Evolutionary conservation across 2,888 invertebrate species (phyloP), one percentile per base, ranked within the genome.

Genomic region (Copidosoma aretas): DNA sequence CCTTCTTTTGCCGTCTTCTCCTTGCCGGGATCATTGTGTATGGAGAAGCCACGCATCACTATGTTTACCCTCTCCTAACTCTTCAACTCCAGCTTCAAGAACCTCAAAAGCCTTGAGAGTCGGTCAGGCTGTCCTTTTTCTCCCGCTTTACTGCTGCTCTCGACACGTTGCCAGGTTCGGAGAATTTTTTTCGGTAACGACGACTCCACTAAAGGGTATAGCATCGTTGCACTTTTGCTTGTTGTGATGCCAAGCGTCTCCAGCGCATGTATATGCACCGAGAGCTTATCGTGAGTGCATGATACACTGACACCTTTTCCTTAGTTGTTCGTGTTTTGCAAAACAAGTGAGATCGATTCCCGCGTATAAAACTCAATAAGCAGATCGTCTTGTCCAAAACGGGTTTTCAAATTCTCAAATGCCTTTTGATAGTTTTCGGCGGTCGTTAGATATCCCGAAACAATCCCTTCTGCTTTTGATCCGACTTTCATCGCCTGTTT

Each of bases 381-480:
- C 10, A 78, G 51, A 17, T 78, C 74, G 10, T 79, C 73, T 1
- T 70, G 63, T 3, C 75, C 74, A 59, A 70, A 76, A 52, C 75
- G 60, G n/a, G 41, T 71, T 25, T 75, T 75, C 10, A 77, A 65
- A 54, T 72, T 72, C 0, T 68, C 66, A 10, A 80, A 71, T 1
- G 73, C 77, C 51, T 76, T 76, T 0, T 64, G 43, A 64, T 79
- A 79, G 61, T 79, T 78, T 56, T 74, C 76, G 0, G 68, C 70
- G 0, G 77, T 75, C 21, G 75, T 71, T 58, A 75, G 76, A 51
- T 71, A 77, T 57, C 76, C 74, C 10, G 73, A 61, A 0, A 79
- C 73, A 10, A 79, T 22, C 3, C 73, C 71, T 49, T 71, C 51
- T 1, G 78, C 77, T 62, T 74, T 69, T 0, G 75, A 73, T n/a